Conservation (phyloP, 2,888 invertebrate genomes). For the Halictus ligatus region DNA sequence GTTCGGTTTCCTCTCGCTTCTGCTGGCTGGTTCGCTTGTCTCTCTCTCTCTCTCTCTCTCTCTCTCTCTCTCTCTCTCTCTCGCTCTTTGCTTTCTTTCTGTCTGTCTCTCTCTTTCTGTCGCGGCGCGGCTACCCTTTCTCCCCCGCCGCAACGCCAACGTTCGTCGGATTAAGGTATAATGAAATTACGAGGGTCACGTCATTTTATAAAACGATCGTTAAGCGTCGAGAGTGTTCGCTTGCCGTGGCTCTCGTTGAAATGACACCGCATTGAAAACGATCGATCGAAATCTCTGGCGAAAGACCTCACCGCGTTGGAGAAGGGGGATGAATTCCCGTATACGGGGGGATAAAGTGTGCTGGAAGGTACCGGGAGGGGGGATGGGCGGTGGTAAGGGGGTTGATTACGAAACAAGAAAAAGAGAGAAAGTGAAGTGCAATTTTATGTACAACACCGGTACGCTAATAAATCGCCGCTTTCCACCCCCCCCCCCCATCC, state of each 20-base stretch:
- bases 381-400: neutral
- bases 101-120: neutral
- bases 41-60: neutral
- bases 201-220: slow-evolving; percentile 68
- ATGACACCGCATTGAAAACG: slow-evolving; percentile 62
- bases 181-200: slow-evolving; percentile 62
- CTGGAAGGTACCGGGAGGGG: neutral
- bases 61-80: neutral
- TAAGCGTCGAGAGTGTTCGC: slow-evolving; percentile 58
- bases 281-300: slow-evolving; percentile 56
- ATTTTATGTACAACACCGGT: slow-evolving; percentile 49
- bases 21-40: neutral
- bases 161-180: slow-evolving; percentile 63
- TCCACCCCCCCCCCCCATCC: neutral
- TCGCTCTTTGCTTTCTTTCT: neutral
- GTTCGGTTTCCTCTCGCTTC: slow-evolving; percentile 2
- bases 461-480: slow-evolving; percentile 41
- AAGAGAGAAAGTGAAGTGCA: slow-evolving; percentile 48
- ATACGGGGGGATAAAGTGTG: neutral
- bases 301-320: slow-evolving; percentile 35
- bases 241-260: slow-evolving; percentile 53
- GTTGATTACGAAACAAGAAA: neutral
- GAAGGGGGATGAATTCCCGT: slow-evolving; percentile 32
- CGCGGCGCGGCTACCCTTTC: slow-evolving; percentile 9
- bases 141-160: slow-evolving; percentile 35